Base-by-base conservation (phyloP, 2,797 vertebrate species). In the Caiman crocodilus region DNA sequence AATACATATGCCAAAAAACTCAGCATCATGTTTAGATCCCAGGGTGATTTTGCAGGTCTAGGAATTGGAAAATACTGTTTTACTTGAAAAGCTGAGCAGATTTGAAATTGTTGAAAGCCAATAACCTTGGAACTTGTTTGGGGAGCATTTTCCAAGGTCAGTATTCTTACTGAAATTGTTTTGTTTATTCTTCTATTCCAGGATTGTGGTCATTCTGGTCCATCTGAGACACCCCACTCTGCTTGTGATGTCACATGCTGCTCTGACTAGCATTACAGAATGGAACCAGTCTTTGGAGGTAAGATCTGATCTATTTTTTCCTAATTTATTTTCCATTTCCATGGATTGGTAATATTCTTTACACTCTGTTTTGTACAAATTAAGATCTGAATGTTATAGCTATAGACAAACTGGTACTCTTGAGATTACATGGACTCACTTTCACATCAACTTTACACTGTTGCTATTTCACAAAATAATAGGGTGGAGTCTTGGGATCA, bases 111-210 rank as follows among this genome's bases (percentile, higher is more conserved):
- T 11, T 75, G 28, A 82, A 67, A n/a, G 69, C 65, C 23, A 55
- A 7, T 67, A 79, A 50, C 64, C 55, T 91, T 90, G 42, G 63
- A 79, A 64, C 77, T 81, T 30, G 2, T 13, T 15, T 55, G 16
- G 30, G 6, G 4, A 21, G 1, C 75, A 13, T n/a, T 91, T 90
- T 93, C 77, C 61, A 7, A 56, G 28, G 3, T n/a, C 14, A 26
- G 42, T 71, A 17, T 74, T 92, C 87, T 84, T 94, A 58, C 94
- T 84, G 85, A 67, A 82, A 28, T 4, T 85, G 16, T 91, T 17
- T 30, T 50, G 42, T 9, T 85, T 93, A 14, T 16, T 61, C 91
- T 92, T 93, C 60, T 89, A 30, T 94, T 91, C 61, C 95, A 97
- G 95, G 69, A 56, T 18, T 92, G 59, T 76, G 32, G 13, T 56